Conservation (phyloP, 2,888 invertebrate genomes). For the Acanthosepion esculentum region DNA sequence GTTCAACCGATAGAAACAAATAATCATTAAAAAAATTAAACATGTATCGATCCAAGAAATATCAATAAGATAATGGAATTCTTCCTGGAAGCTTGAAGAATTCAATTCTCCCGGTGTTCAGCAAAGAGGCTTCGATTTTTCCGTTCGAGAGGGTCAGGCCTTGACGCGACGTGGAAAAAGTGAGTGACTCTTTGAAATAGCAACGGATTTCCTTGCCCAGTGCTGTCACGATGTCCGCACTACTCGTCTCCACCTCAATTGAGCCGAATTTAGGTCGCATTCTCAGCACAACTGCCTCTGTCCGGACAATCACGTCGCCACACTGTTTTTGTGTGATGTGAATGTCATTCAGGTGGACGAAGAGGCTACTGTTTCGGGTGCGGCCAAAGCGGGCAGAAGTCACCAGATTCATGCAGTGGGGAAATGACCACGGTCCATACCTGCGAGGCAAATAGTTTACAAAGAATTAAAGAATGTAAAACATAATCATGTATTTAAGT, state of each 20-base stretch:
- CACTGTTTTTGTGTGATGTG: constrained; percentile 71
- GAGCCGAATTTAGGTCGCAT: constrained; percentile 70
- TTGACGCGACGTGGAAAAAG: constrained; percentile 62
- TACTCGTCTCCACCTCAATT: constrained; percentile 71
- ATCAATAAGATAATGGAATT: neutral
- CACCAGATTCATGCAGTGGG: constrained; percentile 69
- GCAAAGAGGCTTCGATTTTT: constrained; percentile 65
- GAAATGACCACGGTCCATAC: constrained; percentile 70
- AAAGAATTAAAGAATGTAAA: too few species aligned
- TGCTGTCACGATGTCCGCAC: constrained; percentile 74
- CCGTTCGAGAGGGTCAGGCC: constrained; percentile 63
- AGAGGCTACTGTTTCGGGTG: constrained; percentile 67
- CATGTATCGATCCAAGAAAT: too few species aligned
- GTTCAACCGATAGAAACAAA: too few species aligned
- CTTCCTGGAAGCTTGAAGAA: neutral
- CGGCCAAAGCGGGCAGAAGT: constrained; percentile 71
- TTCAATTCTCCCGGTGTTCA: constrained; percentile 47
- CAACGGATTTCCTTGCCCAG: constrained; percentile 68
- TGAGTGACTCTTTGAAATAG: constrained; percentile 63
- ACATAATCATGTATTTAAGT: too few species aligned
- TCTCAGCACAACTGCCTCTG: constrained; percentile 73
- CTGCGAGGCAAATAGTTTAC: constrained; percentile 45
- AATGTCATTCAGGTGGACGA: constrained; percentile 73
- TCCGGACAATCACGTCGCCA: constrained; percentile 73
- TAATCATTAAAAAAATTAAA: too few species aligned